A percentile compares a stretch with the other conserved stretches of the same genome.
phyloP scores from a whole-genome alignment of 2,797 vertebrate species.

The Octomys mimax region DNA sequence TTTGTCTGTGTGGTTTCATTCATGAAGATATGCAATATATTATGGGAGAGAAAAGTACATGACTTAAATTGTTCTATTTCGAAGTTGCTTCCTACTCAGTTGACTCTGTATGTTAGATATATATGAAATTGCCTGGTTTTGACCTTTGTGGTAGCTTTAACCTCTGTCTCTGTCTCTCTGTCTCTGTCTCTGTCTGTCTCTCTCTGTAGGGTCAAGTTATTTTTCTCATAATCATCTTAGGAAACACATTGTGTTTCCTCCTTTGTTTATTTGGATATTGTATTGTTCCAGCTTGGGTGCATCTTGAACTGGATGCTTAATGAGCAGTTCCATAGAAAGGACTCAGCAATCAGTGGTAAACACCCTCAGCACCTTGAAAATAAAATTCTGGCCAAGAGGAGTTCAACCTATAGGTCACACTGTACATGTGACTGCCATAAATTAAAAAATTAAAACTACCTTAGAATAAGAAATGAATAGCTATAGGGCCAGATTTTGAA shows the following conservation, averaged over 20 bases:
- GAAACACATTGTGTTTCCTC: not conserved
- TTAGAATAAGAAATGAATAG: constrained; percentile 71
- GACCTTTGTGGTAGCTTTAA: not conserved
- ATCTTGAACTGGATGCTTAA: not conserved
- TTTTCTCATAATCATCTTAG: not conserved
- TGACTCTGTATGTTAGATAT: not conserved
- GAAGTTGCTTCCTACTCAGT: not conserved
- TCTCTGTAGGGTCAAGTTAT: not conserved
- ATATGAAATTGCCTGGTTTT: not conserved
- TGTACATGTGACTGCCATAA: constrained; percentile 21
- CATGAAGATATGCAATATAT: constrained; percentile 77
- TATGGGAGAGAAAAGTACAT: constrained; percentile 66
- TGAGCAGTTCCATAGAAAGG: not conserved
- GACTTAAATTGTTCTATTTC: constrained; percentile 72
- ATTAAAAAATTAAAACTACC: constrained; percentile 66
- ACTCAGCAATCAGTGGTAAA: not conserved
- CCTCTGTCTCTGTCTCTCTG: not conserved
- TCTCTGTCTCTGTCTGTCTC: not conserved
- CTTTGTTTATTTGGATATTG: not conserved
- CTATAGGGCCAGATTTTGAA: constrained; percentile 65
- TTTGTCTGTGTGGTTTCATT: constrained; percentile 84
- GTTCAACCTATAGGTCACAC: not conserved
- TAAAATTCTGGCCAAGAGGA: constrained; percentile 8
- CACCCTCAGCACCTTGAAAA: not conserved
- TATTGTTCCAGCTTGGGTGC: not conserved